Base-by-base conservation (phyloP, 2,113 vertebrate genomes). In the Nycticebus coucang region DNA sequence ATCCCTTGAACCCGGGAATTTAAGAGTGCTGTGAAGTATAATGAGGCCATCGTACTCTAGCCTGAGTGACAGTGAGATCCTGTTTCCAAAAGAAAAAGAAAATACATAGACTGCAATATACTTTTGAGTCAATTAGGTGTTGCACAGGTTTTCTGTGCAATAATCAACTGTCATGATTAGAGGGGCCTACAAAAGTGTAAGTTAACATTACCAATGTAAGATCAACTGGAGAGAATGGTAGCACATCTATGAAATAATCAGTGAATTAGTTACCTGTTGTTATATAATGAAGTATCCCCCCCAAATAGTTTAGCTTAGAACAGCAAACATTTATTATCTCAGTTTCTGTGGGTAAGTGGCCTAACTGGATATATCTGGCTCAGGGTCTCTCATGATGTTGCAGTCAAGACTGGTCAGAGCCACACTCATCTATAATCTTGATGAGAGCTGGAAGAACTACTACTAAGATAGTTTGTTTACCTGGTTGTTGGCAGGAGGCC, bases 111-210 rank as follows among this genome's bases (percentile, higher is more conserved):
- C 33, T 74, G 19, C n/a, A 10, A 79, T 64, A 41, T 50, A 57
- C 22, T 88, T 91, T 86, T 85, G 60, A 93, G n/a, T 41, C 69
- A 71, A 71, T 77, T 91, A 93, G 69, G 88, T 50, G 12, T 72
- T 95, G 30, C 30, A 8, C 15, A 82, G 35, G 30, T 91, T 50
- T 93, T 85, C 50, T n/a, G 9, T 85, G 45, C 19, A 68, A 75
- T 75, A 81, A 68, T 69, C 18, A 72, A 60, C n/a, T 86, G 17
- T 69, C 69, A 89, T 87, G 22, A 78, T 86, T 78, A 72, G 41
- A 94, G 14, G 28, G 5, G 8, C 13, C 57, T 75, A 69, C 15
- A 86, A 57, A 94, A 87, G 77, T 53, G 4, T 71, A 37, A 68
- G 55, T 37, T 86, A 41, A 7, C 90, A 57, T 92, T 72, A 86